Percentiles rank a stretch among this genome's conserved stretches.
These are phyloP conservation scores for Bombylius discolor DNA, from an alignment of 2,888 invertebrate species.

Conservation along the genomic window DNA sequence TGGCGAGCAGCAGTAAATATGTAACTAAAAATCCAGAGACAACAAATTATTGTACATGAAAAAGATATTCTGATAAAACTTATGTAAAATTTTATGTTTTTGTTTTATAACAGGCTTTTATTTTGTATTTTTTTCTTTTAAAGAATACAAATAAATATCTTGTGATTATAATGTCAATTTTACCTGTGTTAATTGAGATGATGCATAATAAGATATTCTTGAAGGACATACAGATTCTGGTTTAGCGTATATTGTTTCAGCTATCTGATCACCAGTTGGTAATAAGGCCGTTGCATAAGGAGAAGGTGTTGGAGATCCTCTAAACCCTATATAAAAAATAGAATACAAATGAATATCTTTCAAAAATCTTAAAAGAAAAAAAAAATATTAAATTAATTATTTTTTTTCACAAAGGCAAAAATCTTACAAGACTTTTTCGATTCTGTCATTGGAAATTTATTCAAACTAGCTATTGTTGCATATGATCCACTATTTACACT, in stretches of 20 bases:
- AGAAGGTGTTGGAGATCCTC: constrained; percentile 44
- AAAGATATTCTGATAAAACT: too few species aligned
- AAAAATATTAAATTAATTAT: too few species aligned
- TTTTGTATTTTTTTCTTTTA: too few species aligned
- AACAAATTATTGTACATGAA: too few species aligned
- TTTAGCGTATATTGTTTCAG: constrained; percentile 43
- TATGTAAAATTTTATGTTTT: too few species aligned
- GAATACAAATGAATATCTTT: neutral
- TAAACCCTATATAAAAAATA: constrained; percentile 25
- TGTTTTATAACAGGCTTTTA: too few species aligned
- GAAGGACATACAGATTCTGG: constrained; percentile 44
- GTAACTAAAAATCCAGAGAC: too few species aligned
- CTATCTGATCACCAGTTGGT: constrained; percentile 37
- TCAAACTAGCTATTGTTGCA: constrained; percentile 70
- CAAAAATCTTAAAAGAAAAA: neutral
- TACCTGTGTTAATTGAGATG: constrained; percentile 54
- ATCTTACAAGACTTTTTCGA: constrained; percentile 34
- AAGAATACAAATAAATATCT: too few species aligned
- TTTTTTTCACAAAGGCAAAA: constrained; percentile 17
- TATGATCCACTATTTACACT: constrained; percentile 67
- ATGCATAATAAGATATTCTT: constrained; percentile 56
- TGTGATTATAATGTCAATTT: constrained; percentile 6
- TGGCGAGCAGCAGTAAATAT: too few species aligned
- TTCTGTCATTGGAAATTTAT: constrained; percentile 50
- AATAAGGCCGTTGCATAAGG: constrained; percentile 57